phyloP scores from a whole-genome alignment of 2,888 invertebrate genomes.

The Hydrotaea cyrtoneurina region DNA sequence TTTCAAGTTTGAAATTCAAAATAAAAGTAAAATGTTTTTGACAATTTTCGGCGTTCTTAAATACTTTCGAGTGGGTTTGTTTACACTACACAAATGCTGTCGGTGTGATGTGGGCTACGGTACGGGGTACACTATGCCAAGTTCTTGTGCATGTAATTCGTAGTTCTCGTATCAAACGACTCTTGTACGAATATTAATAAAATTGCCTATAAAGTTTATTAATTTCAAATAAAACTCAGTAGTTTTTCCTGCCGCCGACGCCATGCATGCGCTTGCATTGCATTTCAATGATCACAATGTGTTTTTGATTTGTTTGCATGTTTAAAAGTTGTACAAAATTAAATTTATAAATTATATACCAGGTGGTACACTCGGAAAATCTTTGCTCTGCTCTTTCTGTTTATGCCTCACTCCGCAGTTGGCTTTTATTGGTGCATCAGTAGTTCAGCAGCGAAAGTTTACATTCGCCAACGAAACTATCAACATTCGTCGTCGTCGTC shows the following conservation, averaged over 20 bases:
- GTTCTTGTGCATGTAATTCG: not conserved
- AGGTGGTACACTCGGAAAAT: constrained; percentile 22
- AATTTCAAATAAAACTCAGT: constrained; percentile 18
- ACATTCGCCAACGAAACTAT: constrained; percentile 4
- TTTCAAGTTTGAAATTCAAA: constrained; percentile 10
- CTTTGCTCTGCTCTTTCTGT: constrained; percentile 7
- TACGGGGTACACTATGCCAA: not conserved
- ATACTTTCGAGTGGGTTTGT: not conserved
- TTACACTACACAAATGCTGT: not conserved
- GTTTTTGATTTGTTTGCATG: constrained; percentile 60
- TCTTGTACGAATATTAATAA: constrained; percentile 10
- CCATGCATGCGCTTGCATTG: not conserved
- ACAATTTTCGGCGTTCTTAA: not conserved
- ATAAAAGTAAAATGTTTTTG: not conserved
- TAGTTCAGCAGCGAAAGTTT: not conserved
- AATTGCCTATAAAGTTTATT: not conserved
- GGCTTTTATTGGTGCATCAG: not conserved
- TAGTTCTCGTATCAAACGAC: too few species aligned
- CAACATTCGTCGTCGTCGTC: not conserved
- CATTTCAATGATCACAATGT: constrained; percentile 29
- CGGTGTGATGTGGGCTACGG: not conserved
- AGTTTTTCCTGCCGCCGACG: not conserved
- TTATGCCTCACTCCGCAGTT: not conserved
- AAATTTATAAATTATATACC: constrained; percentile 54
- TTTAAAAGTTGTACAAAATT: constrained; percentile 48